Conservation (phyloP, 92 coral and sea anemone genomes). For the Bergia puertoricense region DNA sequence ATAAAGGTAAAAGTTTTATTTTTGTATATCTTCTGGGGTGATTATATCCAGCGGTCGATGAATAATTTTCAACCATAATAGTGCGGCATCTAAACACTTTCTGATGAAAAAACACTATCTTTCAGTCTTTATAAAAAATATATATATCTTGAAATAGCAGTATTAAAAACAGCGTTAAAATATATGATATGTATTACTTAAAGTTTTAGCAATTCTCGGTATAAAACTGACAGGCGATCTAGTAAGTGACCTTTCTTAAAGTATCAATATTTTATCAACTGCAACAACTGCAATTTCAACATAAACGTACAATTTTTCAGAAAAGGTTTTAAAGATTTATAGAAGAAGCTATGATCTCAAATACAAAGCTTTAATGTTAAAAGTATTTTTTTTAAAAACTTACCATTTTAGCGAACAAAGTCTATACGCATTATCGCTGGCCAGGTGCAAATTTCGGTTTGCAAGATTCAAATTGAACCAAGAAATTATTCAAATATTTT, state of each 20-base stretch:
- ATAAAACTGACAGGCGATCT: background rate
- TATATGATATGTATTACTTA: background rate
- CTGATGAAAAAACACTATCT: background rate
- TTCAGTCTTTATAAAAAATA: background rate
- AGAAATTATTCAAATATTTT: constrained; percentile 44
- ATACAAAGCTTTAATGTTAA: background rate
- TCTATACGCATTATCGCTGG: background rate
- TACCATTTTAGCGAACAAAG: constrained; percentile 16
- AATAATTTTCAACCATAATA: background rate
- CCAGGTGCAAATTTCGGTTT: constrained; percentile 37
- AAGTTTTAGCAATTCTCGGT: background rate
- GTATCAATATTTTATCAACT: background rate
- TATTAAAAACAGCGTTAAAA: background rate
- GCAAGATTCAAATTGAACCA: constrained; percentile 28
- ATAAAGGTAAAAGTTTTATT: background rate
- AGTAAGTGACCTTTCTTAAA: background rate
- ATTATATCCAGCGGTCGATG: background rate
- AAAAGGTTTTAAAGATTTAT: background rate
- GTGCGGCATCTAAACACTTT: background rate
- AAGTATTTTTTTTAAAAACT: background rate
- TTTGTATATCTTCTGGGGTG: background rate
- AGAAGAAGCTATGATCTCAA: background rate
- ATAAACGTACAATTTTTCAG: background rate
- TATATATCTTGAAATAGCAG: background rate
- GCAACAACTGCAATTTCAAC: background rate